These are phyloP conservation scores for Holcopasites calliopsidis DNA, from an alignment of 1,140 invertebrate genomes.

Conservation along the genomic window DNA sequence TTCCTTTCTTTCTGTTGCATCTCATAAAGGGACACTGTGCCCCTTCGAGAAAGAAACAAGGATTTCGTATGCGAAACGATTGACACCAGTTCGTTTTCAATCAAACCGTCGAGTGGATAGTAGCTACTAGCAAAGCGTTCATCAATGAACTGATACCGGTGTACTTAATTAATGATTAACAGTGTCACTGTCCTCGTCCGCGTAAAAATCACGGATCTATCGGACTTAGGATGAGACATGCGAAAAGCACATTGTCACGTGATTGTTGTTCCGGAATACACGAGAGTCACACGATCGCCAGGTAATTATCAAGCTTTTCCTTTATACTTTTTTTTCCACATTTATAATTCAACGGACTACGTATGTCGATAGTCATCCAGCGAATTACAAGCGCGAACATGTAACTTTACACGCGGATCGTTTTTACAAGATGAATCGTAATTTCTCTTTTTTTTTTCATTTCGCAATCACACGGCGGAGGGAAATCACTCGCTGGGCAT, in stretches of 20 bases:
- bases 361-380: background rate
- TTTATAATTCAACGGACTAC: background rate
- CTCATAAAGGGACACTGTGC: too few relatives aligned
- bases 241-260: constrained; percentile 58
- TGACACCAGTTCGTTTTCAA: background rate
- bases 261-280: constrained; percentile 41
- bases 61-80: too few relatives aligned
- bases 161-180: constrained; percentile 41
- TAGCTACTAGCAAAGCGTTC: background rate
- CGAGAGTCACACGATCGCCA: constrained; percentile 37
- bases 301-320: constrained; percentile 7
- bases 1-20: background rate
- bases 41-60: too few relatives aligned
- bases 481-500: background rate
- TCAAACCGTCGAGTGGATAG: background rate
- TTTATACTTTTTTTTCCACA: background rate
- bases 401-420: background rate
- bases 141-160: constrained; percentile 20
- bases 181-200: constrained; percentile 13
- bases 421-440: background rate
- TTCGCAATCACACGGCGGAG: background rate
- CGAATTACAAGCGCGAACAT: background rate
- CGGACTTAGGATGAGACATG: constrained; percentile 36
- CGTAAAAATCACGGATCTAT: constrained; percentile 52
- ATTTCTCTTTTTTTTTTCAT: background rate